Base-by-base conservation (phyloP, 2,113 vertebrate genomes). In the Andinoacara biseriatus region DNA sequence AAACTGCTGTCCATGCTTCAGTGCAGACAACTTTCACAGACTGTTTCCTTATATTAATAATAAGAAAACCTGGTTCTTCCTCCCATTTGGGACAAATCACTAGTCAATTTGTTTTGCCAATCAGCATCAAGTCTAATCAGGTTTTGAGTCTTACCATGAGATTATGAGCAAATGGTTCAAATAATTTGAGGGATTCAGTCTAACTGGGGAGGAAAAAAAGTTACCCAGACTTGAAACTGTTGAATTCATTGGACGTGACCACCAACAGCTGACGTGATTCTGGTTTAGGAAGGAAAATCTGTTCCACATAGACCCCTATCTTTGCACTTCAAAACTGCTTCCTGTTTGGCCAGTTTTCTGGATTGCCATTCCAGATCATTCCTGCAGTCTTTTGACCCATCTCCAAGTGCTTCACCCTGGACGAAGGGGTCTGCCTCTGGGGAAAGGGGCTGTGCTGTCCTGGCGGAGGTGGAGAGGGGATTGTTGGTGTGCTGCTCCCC, bases 401-500 rank as follows among this genome's bases (percentile, higher is more conserved):
- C 90, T 83, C 57, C 43, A 82, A 78, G 88, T 89, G 83, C 86
- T 91, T 93, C 93, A 95, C 77, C 92, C 95, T 96, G 95, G 94
- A 95, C 93, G 87, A 94, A 93, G 92, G 90, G 92, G 89, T 91
- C 93, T 81, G 91, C 92, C 85, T 94, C 93, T 95, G 87, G 82
- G 87, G 74, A 90, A 92, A 94, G 93, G 93, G 91, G 90, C 93
- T 87, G 90, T 75, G 60, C 84, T 94, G 94, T 95, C 93, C 93
- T 94, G 92, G 87, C 82, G 89, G 94, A 93, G 90, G 86, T 88
- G 91, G 95, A 93, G 89, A 93, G 96, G 90, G 90, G 87, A 57
- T 91, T 29, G 83, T 92, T 62, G 58, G 87, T 76, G 88, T 86
- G 88, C 90, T 81, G 83, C 91, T 92, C 87, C 85, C 89, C 54